Conservation (phyloP, 2,797 vertebrate genomes). For the Gadopsis marmoratus region DNA sequence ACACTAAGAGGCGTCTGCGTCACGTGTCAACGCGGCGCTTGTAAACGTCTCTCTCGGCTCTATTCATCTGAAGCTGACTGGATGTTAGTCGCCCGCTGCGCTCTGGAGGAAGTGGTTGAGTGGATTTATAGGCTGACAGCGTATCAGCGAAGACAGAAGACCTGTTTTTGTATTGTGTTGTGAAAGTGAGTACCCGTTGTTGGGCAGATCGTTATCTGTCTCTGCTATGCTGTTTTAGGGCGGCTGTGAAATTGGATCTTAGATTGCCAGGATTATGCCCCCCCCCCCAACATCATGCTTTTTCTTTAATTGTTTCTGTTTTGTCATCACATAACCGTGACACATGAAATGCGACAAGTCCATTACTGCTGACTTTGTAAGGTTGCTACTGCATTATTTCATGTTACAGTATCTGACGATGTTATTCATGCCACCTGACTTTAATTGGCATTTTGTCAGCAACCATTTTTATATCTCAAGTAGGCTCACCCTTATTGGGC, state of each 20-base stretch:
- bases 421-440: background rate
- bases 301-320: background rate
- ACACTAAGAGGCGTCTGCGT: conserved; percentile 49
- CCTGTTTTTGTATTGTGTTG: conserved; percentile 8
- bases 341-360: background rate
- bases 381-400: background rate
- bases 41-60: conserved; percentile 19
- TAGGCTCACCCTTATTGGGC: background rate
- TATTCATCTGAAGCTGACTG: background rate
- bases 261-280: background rate
- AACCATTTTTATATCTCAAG: background rate
- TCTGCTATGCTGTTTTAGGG: background rate
- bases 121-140: background rate
- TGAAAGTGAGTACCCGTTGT: conserved; percentile 40
- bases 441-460: background rate
- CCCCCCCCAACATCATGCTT: background rate
- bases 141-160: conserved; percentile 1
- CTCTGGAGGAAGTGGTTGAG: background rate
- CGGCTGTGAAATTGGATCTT: conserved; percentile 21
- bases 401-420: background rate
- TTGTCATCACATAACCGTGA: background rate
- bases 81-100: background rate
- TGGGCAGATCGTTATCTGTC: background rate
- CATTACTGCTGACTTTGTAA: background rate
- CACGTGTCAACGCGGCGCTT: conserved; percentile 40